Percentiles rank a stretch among this genome's conserved stretches.
phyloP scores from a whole-genome alignment of 2,888 invertebrate species.

The Polydrusus cervinus region DNA sequence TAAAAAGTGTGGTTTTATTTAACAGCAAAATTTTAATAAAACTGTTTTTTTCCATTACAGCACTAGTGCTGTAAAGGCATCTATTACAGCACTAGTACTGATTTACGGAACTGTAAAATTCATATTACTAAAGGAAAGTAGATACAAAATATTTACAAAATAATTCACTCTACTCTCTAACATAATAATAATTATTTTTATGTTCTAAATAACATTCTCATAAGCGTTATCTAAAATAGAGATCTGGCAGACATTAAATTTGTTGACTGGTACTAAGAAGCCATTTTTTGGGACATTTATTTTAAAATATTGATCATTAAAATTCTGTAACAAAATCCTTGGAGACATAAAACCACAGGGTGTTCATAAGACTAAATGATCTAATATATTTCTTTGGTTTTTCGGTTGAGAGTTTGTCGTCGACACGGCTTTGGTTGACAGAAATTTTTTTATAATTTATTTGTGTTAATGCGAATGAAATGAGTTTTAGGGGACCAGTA shows the following conservation, averaged over 20 bases:
- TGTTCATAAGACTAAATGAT: slow-evolving; percentile 34
- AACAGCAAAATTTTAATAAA: too few relatives aligned
- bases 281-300: slow-evolving; percentile 33
- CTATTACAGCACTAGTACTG: too few relatives aligned
- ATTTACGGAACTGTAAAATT: too few relatives aligned
- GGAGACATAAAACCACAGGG: slow-evolving; percentile 51
- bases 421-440: slow-evolving; percentile 7
- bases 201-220: slow-evolving; percentile 37
- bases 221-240: slow-evolving; percentile 31
- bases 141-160: not conserved
- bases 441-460: not conserved
- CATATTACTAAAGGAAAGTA: too few relatives aligned
- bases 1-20: too few relatives aligned
- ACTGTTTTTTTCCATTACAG: too few relatives aligned
- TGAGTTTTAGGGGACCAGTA: not conserved
- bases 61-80: too few relatives aligned
- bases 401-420: not conserved
- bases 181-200: slow-evolving; percentile 7
- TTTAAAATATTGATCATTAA: slow-evolving; percentile 51
- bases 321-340: slow-evolving; percentile 48
- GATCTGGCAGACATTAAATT: slow-evolving; percentile 41
- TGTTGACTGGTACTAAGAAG: slow-evolving; percentile 48
- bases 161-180: not conserved
- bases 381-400: slow-evolving; percentile 36
- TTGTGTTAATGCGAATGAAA: not conserved